Base-by-base conservation (phyloP, 1,140 invertebrate genomes). In the Popillia japonica region DNA sequence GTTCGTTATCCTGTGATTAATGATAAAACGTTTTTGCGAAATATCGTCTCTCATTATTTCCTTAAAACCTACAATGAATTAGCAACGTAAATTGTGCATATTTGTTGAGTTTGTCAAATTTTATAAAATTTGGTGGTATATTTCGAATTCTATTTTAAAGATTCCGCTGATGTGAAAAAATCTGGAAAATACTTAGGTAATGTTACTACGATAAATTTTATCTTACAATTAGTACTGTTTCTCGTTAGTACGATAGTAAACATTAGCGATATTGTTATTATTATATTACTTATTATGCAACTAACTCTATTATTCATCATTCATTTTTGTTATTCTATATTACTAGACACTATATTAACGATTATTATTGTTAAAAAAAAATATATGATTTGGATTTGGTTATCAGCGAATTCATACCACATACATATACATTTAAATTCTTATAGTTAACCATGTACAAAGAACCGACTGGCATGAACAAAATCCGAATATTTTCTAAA, bases 51-150 rank as follows among this genome's bases (percentile, higher is more conserved):
- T n/a, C n/a, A n/a, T n/a, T n/a, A n/a, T n/a, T n/a, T n/a, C n/a
- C n/a, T n/a, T n/a, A n/a, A n/a, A 11, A 34, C 72, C 40, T 17
- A 73, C 40, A 10, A 34, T 20, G 22, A 17, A 20, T 10, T n/a
- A n/a, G n/a, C n/a, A n/a, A n/a, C 27, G 14, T 40, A 73, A 8
- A n/a, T n/a, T 73, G 27, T 73, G 40, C 72, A 73, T 23, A 73
- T 73, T 73, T 73, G 72, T 73, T 73, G 72, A 73, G 11, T 73
- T 27, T 73, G 14, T n/a, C 10, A 73, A 11, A 73, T 73, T 73
- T 64, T 64, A 64, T 64, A 11, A n/a, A n/a, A n/a, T n/a, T n/a
- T n/a, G n/a, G n/a, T n/a, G n/a, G n/a, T n/a, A n/a, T n/a, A n/a
- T n/a, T n/a, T n/a, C n/a, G n/a, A n/a, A 9, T 22, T 22, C 7